Evolutionary conservation across 1,140 invertebrate genomes (phyloP), one percentile per base, ranked within the genome.

Genomic region (Caerostris darwini): DNA sequence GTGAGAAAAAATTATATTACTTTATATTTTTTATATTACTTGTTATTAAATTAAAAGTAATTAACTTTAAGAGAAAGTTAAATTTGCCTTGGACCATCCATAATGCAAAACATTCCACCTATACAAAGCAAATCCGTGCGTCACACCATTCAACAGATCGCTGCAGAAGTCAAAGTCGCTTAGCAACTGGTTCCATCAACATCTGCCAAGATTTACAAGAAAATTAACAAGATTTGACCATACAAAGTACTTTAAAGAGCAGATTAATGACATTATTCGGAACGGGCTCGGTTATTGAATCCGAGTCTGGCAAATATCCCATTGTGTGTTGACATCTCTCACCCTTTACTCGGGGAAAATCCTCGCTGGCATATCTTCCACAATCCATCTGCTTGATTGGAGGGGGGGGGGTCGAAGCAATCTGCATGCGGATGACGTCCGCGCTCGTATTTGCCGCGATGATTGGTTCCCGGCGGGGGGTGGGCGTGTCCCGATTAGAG

Each of bases 401-500:
- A n/a, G 14, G 34, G 8, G 56, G 53, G 58, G 19, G 61, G 58
- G 50, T 54, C 17, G 50, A 59, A 50, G 50, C 86, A 93, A 93
- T 93, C 92, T 93, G 86, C 92, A 93, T 93, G 83, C 83, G 61
- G 14, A 83, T 92, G 90, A 92, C 90, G 90, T 90, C 34, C 69
- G 54, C 50, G 57, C 85, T 87, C 92, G 92, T 88, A 93, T 93
- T 81, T 88, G 64, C 85, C 57, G 67, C 85, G 92, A 88, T 93
- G 92, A 93, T 93, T 93, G 92, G 92, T 93, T 88, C 92, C 57
- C 92, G 92, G 92, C 86, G 34, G 92, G 92, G 92, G 92, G 90
- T 88, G 77, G 92, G 92, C 92, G 92, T 93, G 92, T 50, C 86
- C 14, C 85, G 85, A 88, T 93, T 81, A 53, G 92, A 93, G 92